phyloP scores from a whole-genome alignment of 2,888 invertebrate genomes.

The Pollenia griseotomentosa region DNA sequence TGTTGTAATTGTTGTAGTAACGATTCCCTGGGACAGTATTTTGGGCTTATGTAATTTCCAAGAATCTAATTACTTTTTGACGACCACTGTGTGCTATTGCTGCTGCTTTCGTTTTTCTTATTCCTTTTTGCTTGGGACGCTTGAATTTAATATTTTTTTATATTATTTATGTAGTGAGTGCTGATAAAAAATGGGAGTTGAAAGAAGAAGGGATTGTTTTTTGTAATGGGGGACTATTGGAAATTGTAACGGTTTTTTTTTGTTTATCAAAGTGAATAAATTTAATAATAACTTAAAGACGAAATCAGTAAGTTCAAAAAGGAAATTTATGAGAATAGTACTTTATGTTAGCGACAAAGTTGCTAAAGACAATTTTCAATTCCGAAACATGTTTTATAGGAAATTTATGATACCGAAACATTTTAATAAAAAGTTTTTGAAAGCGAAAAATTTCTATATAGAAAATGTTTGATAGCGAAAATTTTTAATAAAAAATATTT shows the following conservation, averaged over 20 bases:
- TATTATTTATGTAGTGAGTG: neutral
- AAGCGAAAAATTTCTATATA: neutral
- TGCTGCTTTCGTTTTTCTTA: neutral
- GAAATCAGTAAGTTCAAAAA: too few species aligned
- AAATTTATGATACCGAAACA: neutral
- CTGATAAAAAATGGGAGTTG: neutral
- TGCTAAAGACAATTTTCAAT: too few species aligned
- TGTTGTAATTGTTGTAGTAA: conserved; percentile 47
- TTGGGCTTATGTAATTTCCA: conserved; percentile 80
- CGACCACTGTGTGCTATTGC: conserved; percentile 72
- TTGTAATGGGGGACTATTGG: neutral
- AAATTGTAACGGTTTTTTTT: conserved; percentile 7
- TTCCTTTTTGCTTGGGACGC: conserved; percentile 4
- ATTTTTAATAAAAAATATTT: too few species aligned
- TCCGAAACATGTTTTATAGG: too few species aligned
- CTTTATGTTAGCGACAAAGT: too few species aligned
- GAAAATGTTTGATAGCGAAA: too few species aligned
- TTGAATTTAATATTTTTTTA: neutral
- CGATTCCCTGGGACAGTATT: conserved; percentile 69
- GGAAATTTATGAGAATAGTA: too few species aligned
- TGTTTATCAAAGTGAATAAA: neutral
- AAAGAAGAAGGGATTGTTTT: conserved; percentile 1
- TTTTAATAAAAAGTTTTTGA: neutral
- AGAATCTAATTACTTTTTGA: conserved; percentile 82
- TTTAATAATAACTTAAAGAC: too few species aligned